Evolutionary conservation across 2,888 invertebrate species (phyloP).

Genomic region (Antheraea assamensis): DNA sequence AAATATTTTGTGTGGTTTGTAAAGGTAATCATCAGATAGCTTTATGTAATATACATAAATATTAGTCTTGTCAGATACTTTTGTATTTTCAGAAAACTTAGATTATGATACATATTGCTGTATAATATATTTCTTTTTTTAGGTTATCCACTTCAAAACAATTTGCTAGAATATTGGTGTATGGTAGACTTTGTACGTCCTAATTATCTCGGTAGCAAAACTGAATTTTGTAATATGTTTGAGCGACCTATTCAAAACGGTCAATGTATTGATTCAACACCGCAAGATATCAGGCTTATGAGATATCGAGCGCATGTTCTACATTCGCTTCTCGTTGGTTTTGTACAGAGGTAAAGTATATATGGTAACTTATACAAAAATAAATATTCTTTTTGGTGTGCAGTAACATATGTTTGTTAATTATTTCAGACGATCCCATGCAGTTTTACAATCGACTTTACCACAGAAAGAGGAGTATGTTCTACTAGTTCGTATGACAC

Average conservation of each 20-base stretch:
- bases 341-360: conserved; percentile 90
- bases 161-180: conserved; percentile 98
- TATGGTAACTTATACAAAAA: not conserved
- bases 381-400: not conserved
- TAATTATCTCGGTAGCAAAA: conserved; percentile 97
- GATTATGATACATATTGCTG: not conserved
- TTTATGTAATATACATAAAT: too few relatives aligned
- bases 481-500: conserved; percentile 93
- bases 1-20: not conserved
- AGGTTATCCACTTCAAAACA: conserved; percentile 98
- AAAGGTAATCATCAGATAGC: too few relatives aligned
- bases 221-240: conserved; percentile 99
- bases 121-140: conserved; percentile 24
- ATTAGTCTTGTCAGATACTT: too few relatives aligned
- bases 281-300: conserved; percentile 96
- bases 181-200: conserved; percentile 99
- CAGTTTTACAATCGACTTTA: conserved; percentile 94
- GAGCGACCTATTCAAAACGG: conserved; percentile 99
- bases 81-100: not conserved
- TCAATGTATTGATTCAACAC: conserved; percentile 98
- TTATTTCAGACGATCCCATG: conserved; percentile 90
- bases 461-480: conserved; percentile 98
- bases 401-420: not conserved
- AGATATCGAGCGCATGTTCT: conserved; percentile 97
- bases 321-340: conserved; percentile 96